Percentiles rank a stretch among this genome's conserved stretches.
Conservation (phyloP, 2,888 invertebrate species). For the Lycia hirtaria region DNA sequence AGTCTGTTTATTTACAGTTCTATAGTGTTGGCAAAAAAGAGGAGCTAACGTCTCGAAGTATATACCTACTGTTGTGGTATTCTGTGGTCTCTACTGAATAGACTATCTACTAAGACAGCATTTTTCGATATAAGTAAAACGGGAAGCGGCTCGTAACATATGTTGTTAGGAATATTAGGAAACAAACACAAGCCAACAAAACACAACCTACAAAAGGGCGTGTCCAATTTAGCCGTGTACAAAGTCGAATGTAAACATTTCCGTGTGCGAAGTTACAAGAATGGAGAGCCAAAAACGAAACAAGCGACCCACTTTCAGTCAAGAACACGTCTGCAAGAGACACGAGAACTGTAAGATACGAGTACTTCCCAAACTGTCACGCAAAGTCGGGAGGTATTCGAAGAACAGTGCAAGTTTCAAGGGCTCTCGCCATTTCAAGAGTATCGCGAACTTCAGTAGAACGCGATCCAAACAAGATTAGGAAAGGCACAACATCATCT, state of each 20-base stretch:
- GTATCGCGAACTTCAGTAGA: slow-evolving; percentile 22
- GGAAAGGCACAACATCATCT: too few relatives aligned
- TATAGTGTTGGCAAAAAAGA: too few relatives aligned
- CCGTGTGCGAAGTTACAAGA: slow-evolving; percentile 1
- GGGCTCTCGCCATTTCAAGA: slow-evolving; percentile 13
- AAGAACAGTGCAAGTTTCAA: slow-evolving; percentile 32
- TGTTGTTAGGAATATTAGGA: too few relatives aligned
- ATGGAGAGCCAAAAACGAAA: slow-evolving; percentile 21
- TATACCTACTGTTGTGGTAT: too few relatives aligned
- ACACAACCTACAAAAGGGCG: slow-evolving; percentile 1
- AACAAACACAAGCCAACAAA: not conserved
- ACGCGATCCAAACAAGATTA: too few relatives aligned
- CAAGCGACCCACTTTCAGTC: slow-evolving; percentile 18
- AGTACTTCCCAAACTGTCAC: slow-evolving; percentile 29
- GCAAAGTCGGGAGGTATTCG: slow-evolving; percentile 16
- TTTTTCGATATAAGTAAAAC: too few relatives aligned
- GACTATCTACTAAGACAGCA: too few relatives aligned
- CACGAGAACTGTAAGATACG: slow-evolving; percentile 8
- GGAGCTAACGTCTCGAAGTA: too few relatives aligned
- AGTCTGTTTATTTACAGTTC: too few relatives aligned
- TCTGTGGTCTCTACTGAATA: too few relatives aligned
- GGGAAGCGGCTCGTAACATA: too few relatives aligned
- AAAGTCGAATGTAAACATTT: slow-evolving; percentile 12
- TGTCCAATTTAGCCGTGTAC: slow-evolving; percentile 4
- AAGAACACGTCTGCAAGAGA: slow-evolving; percentile 19